Base-by-base conservation (phyloP, 2,113 vertebrate species). In the Saguinus midas region DNA sequence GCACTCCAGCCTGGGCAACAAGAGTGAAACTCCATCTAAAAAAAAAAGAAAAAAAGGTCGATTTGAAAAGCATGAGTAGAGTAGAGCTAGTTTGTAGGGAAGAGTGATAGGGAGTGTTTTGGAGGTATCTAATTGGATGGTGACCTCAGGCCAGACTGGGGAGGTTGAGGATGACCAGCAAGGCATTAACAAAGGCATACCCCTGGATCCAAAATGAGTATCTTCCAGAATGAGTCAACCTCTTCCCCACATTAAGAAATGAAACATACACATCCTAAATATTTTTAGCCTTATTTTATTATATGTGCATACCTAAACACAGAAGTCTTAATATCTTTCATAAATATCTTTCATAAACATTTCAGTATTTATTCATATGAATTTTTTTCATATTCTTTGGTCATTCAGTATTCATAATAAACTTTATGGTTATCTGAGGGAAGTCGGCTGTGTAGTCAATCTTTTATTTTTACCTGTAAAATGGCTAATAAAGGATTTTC, bases 291-390 rank as follows among this genome's bases (percentile, higher is more conserved):
- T 96, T 96, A 88, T 95, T 98, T 98, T 97, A 98, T 97, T 97
- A 97, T 94, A 98, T 98, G 97, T 98, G 93, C 97, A 98, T 98
- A 96, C 97, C 97, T 95, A 98, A 98, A 98, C 97, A 98, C 96
- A 96, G 95, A 96, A 97, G 48, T 97, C 95, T 97, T 97, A 95
- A 95, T 96, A 89, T 97, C 97, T 98, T 97, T 97, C 98, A 98
- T 98, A 98, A 98, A 98, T 98, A 98, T 98, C 97, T 98, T 97
- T 97, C 98, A 97, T 96, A 98, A 97, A 98, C 91, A 79, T 98
- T 96, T 97, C 92, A 95, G 7, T 97, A 96, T 95, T 97, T 97
- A 93, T 94, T 97, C 94, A 89, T 97, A 97, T 93, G 95, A 85
- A 98, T 97, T 98, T 96, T 97, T 96, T 95, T 92, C 96, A 97